Evolutionary conservation across 2,113 vertebrate species (phyloP), one percentile per base, ranked within the genome.

Genomic region (Gnathonemus echidnorhynchus): DNA sequence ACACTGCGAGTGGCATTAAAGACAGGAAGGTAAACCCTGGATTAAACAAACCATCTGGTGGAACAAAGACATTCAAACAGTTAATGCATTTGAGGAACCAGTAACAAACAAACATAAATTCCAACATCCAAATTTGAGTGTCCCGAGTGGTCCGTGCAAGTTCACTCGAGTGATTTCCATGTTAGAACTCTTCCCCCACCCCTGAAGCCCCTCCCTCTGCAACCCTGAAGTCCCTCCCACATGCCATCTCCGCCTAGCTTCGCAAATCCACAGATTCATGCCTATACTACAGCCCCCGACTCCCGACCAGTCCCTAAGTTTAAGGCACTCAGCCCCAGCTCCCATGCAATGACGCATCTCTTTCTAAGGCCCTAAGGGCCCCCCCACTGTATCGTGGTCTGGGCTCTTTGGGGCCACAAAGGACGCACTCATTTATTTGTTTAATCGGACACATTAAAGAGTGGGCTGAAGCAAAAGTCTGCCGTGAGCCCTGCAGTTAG

Each of bases 241-340:
- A 46, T 56, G 46, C 31, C 77, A 90, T 90, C 89, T n/a, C 91
- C 89, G 92, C 91, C 90, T 90, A 90, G 84, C 89, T 92, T 90
- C 87, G 35, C 83, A 91, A 45, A 74, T 90, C 91, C 46, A 87
- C 27, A 24, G 86, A 90, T 92, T 92, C 50, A 50, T 53, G 49
- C 74, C 74, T 94, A 91, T 90, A 91, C 92, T 93, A 85, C 2
- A 74, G 13, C n/a, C 35, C 19, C 31, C 3, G 86, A 92, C 86
- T 53, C 92, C 93, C 92, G 92, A 24, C 45, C 21, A 48, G 92
- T 93, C 93, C 93, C 93, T 92, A 92, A 92, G 92, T 94, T 94
- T 95, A 96, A 96, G 95, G 95, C 95, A 95, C 95, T 94, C 95
- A 27, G 93, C 93, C 95, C 94, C 93, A 92, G 91, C 92, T 92